Evolutionary conservation across 2,797 vertebrate genomes (phyloP), one percentile per base, ranked within the genome.

Genomic region (Brachymystax lenok): DNA sequence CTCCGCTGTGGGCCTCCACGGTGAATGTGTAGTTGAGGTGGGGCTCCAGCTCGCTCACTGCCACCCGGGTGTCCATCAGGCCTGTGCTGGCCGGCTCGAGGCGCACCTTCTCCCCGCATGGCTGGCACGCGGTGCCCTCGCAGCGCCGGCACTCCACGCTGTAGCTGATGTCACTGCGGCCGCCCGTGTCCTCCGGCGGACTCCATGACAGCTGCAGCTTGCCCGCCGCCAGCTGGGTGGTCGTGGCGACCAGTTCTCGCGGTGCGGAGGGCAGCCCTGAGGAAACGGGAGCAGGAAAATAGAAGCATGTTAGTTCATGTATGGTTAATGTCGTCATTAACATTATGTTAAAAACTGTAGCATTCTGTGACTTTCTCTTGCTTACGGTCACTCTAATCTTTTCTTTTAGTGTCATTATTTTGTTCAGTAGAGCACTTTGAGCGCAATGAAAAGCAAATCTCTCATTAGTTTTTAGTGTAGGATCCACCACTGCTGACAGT

Each of bases 1-100:
- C 97, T 0, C 97, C 96, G 0, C 94, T 99, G 0, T 92, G 93
- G 0, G 96, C 96, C 87, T 97, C 96, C 0, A 99, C 94, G 0
- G 81, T 91, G 82, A 99, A 98, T 75, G 96, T 97, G 90, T 99
- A 99, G 93, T 99, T 98, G 77, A 97, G 91, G n/a, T 97, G 95
- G 0, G 96, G 95, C 33, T 99, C 97, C 85, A 99, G 89, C 64
- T 96, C 96, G 0, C 94, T 96, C 83, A 98, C 82, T 0, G 82
- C 93, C 69, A 98, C 91, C 6, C 79, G 88, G 1, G 95, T 95
- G 19, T 88, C 92, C 0, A 76, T 93, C 79, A 95, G 86, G 1
- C 84, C 88, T 0, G 0, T 13, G 0, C 85, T 94, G 2, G 90
- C 77, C 0, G 95, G 96, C 0, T 97, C 96, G 7, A 95, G 98